Conservation (phyloP, 2,888 invertebrate genomes). For the Geotrupes spiniger region DNA sequence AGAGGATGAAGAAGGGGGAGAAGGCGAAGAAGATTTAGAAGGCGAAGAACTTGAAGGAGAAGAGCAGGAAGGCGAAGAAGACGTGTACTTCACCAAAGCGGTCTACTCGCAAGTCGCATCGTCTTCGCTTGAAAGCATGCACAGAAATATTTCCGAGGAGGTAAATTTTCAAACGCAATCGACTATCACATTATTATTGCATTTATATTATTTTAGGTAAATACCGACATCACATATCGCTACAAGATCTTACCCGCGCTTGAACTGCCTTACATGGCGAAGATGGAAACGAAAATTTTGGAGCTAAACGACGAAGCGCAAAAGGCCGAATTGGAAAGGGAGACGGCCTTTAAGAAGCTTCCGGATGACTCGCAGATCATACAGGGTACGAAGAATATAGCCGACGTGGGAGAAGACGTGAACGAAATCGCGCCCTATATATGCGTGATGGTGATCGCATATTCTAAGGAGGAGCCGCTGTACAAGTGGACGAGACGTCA, state of each 20-base stretch:
- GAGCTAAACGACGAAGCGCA: conserved; percentile 26
- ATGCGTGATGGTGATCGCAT: conserved; percentile 59
- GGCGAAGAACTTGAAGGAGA: conserved; percentile 5
- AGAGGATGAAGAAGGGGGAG: conserved; percentile 36
- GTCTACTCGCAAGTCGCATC: conserved; percentile 40
- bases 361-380: conserved; percentile 61
- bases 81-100: conserved; percentile 11
- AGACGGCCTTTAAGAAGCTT: conserved; percentile 57
- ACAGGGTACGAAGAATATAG: conserved; percentile 51
- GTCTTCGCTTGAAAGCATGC: conserved; percentile 36
- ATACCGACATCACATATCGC: conserved; percentile 34
- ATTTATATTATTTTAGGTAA: conserved; percentile 24
- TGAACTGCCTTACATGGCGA: conserved; percentile 26
- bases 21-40: conserved; percentile 2
- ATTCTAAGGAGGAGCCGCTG: conserved; percentile 58
- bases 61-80: conserved; percentile 15
- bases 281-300: conserved; percentile 19
- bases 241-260: conserved; percentile 31
- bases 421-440: conserved; percentile 52
- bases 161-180: background rate
- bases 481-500: conserved; percentile 59
- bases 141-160: conserved; percentile 9
- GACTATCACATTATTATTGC: too few species aligned
- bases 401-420: conserved; percentile 29
- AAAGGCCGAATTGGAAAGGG: conserved; percentile 54